Conservation (phyloP, 2,888 invertebrate genomes). For the Mellilla xanthometata region DNA sequence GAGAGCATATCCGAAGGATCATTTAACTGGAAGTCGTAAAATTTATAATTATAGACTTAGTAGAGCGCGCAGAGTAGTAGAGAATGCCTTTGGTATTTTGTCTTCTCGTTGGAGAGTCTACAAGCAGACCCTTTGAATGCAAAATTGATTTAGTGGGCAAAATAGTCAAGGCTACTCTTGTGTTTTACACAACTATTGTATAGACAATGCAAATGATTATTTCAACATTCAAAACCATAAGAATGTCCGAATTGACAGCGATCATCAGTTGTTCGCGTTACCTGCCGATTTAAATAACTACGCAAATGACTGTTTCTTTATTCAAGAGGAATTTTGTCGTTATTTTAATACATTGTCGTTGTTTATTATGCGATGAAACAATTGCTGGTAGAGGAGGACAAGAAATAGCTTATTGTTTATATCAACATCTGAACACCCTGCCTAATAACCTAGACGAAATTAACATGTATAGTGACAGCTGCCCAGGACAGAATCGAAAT, state of each 20-base stretch:
- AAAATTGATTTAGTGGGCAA: constrained; percentile 9
- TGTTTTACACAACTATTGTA: constrained; percentile 13
- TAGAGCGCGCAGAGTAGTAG: neutral
- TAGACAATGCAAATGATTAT: constrained; percentile 5
- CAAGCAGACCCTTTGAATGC: constrained; percentile 7
- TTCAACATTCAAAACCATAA: constrained; percentile 5
- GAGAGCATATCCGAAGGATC: neutral
- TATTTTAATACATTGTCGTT: constrained; percentile 11
- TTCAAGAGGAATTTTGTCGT: too few relatives aligned
- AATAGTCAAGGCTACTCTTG: constrained; percentile 9
- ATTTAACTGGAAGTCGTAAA: neutral
- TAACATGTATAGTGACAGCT: too few relatives aligned
- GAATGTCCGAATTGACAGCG: constrained; percentile 5
- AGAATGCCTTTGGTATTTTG: neutral
- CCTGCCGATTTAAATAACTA: too few relatives aligned
- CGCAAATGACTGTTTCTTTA: too few relatives aligned
- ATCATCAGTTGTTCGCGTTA: constrained; percentile 1
- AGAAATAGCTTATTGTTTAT: too few relatives aligned
- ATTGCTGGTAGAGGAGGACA: too few relatives aligned
- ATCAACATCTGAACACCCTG: too few relatives aligned
- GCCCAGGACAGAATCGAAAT: too few relatives aligned
- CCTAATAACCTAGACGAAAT: too few relatives aligned
- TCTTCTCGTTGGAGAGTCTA: neutral
- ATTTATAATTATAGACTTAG: neutral
- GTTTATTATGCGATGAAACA: too few relatives aligned